Conservation (phyloP, 2,797 vertebrate genomes). For the Gobio occitaniae region DNA sequence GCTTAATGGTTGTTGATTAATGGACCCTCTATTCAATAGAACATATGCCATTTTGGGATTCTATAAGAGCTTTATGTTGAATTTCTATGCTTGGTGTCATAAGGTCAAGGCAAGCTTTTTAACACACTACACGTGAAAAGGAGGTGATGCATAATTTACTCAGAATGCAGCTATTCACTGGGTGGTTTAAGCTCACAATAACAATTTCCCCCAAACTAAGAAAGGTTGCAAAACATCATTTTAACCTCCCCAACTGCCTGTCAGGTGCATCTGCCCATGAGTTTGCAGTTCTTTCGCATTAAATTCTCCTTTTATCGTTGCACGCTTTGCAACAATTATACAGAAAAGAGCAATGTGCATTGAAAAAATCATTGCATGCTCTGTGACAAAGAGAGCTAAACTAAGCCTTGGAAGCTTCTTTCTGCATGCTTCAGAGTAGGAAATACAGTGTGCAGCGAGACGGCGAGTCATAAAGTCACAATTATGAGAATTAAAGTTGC, state of each 20-base stretch:
- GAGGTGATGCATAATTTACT: constrained; percentile 68
- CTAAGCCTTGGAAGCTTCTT: neutral
- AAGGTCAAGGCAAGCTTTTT: constrained; percentile 73
- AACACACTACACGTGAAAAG: constrained; percentile 69
- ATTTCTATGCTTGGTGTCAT: constrained; percentile 76
- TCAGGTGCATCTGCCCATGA: constrained; percentile 43
- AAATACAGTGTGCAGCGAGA: neutral
- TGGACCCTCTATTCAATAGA: constrained; percentile 77
- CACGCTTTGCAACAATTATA: neutral
- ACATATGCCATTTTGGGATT: constrained; percentile 79
- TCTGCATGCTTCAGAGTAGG: neutral
- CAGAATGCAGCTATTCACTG: constrained; percentile 59
- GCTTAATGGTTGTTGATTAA: constrained; percentile 88
- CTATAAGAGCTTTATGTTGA: constrained; percentile 74
- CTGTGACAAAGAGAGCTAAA: constrained; percentile 8
- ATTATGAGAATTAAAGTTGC: neutral
- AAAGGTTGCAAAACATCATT: constrained; percentile 50
- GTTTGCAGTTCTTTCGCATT: constrained; percentile 8
- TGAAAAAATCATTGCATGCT: constrained; percentile 11
- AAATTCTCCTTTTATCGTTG: neutral
- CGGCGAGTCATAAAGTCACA: neutral
- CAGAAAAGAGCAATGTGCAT: constrained; percentile 26
- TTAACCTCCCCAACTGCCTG: constrained; percentile 44
- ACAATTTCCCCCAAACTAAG: constrained; percentile 51
- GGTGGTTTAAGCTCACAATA: constrained; percentile 63